These are phyloP conservation scores for Chunga burmeisteri DNA, from an alignment of 2,113 vertebrate species.

Conservation along the genomic window DNA sequence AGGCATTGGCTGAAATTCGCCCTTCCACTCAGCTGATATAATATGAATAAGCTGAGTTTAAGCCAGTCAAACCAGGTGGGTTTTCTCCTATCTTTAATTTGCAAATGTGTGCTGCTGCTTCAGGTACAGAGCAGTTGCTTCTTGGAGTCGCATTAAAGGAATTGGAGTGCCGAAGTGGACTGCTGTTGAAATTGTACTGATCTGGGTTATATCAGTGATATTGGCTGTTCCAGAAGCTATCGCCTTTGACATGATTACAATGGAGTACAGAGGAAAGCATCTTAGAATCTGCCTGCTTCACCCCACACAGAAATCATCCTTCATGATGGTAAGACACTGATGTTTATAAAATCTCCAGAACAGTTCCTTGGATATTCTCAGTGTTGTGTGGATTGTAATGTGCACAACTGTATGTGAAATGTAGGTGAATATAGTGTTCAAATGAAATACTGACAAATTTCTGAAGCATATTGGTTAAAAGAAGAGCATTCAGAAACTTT, in stretches of 20 bases:
- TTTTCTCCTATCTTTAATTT: background rate
- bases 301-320: constrained; percentile 81
- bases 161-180: constrained; percentile 86
- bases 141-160: constrained; percentile 89
- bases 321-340: constrained; percentile 84
- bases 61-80: background rate
- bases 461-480: background rate
- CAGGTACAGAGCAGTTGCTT: constrained; percentile 90
- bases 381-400: background rate
- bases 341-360: background rate
- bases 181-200: constrained; percentile 86
- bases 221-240: constrained; percentile 89
- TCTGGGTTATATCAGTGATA: constrained; percentile 87
- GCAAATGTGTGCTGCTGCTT: background rate
- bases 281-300: constrained; percentile 86
- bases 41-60: background rate
- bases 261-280: constrained; percentile 82
- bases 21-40: background rate
- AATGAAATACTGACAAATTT: background rate
- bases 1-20: background rate
- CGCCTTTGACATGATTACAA: constrained; percentile 86
- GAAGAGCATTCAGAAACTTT: background rate
- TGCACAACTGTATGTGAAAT: background rate
- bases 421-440: background rate
- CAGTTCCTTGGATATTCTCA: background rate